A percentile compares a stretch with the other conserved stretches of the same genome.
Evolutionary conservation across 1,140 invertebrate species (phyloP).

Genomic region (Leguminivora glycinivorella): DNA sequence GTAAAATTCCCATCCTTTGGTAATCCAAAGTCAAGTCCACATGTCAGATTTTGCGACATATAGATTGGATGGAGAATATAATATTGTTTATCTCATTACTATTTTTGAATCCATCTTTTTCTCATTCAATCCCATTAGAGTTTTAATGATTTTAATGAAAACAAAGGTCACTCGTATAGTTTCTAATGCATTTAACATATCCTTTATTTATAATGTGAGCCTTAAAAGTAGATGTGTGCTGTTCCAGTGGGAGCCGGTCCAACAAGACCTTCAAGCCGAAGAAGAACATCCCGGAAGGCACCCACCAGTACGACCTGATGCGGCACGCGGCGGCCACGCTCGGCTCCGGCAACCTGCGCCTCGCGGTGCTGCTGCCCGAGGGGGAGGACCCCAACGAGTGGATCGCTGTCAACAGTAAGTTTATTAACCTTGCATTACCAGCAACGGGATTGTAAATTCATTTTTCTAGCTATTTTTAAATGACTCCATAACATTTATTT

Average conservation of each 20-base stretch:
- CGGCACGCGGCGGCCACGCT: constrained; percentile 99
- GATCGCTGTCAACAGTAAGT: constrained; percentile 98
- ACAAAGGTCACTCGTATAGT: neutral
- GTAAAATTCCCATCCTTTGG: constrained; percentile 26
- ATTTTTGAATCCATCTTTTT: neutral
- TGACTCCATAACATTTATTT: too few relatives aligned
- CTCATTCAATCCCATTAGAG: neutral
- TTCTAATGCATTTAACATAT: neutral
- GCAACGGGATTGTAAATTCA: too few relatives aligned
- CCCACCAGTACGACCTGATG: constrained; percentile 99
- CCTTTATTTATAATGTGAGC: neutral
- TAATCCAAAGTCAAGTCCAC: neutral
- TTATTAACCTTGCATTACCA: constrained; percentile 42
- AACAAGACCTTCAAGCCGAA: constrained; percentile 99
- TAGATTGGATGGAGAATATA: neutral
- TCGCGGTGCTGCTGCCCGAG: constrained; percentile 98
- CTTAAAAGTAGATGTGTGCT: constrained; percentile 31
- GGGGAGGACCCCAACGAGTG: constrained; percentile 99
- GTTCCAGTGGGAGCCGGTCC: constrained; percentile 88
- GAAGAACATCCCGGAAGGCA: constrained; percentile 99
- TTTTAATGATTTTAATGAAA: too few relatives aligned
- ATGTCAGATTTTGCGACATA: neutral
- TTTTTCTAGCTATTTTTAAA: too few relatives aligned
- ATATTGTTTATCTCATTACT: neutral
- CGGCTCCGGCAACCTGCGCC: constrained; percentile 96